Percentiles rank a stretch among this genome's conserved stretches.
These are phyloP conservation scores for Tupiocoris notatus DNA, from an alignment of 2,888 invertebrate species.

Conservation along the genomic window DNA sequence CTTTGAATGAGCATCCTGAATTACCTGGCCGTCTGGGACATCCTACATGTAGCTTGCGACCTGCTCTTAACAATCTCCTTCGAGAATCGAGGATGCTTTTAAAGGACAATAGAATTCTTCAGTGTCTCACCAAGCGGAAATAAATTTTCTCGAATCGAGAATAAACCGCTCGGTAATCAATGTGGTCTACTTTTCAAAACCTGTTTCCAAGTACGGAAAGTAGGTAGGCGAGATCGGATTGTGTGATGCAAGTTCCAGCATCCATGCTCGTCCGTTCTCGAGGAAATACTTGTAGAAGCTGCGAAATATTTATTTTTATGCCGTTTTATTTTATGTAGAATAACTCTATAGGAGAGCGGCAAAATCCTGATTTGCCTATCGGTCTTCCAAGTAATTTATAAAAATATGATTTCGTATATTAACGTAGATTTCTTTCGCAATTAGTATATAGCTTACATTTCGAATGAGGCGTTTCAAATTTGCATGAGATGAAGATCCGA, in stretches of 20 bases:
- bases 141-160: constrained; percentile 11
- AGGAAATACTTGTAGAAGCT: neutral
- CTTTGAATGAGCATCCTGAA: neutral
- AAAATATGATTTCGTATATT: too few relatives aligned
- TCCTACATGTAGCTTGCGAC: too few relatives aligned
- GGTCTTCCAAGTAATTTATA: too few relatives aligned
- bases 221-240: constrained; percentile 33
- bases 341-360: too few relatives aligned
- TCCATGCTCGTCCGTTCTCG: neutral
- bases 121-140: constrained; percentile 12
- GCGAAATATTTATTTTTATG: too few relatives aligned
- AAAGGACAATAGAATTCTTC: too few relatives aligned
- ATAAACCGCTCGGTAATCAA: neutral
- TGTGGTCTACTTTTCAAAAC: constrained; percentile 36
- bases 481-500: constrained; percentile 1
- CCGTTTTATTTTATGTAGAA: too few relatives aligned
- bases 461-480: neutral
- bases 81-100: too few relatives aligned
- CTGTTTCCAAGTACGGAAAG: constrained; percentile 38
- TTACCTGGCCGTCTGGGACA: too few relatives aligned
- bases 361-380: too few relatives aligned
- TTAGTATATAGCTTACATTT: neutral
- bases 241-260: constrained; percentile 30
- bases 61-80: too few relatives aligned
- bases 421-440: too few relatives aligned